phyloP scores from a whole-genome alignment of 2,797 vertebrate species.

The Falco peregrinus region DNA sequence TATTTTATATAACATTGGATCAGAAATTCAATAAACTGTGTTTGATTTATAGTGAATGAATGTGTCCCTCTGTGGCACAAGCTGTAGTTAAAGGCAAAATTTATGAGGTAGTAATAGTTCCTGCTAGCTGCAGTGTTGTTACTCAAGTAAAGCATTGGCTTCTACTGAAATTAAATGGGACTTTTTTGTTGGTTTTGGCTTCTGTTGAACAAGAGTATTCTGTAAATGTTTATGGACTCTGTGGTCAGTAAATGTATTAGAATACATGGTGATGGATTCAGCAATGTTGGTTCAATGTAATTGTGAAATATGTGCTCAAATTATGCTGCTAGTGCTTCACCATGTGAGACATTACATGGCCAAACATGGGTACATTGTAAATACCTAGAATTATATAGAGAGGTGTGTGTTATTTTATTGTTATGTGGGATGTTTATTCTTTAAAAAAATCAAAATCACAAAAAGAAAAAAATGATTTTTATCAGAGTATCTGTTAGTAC shows the following conservation, averaged over 20 bases:
- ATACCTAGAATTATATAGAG: conserved; percentile 52
- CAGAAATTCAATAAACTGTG: neutral
- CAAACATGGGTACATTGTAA: conserved; percentile 61
- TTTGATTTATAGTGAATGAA: conserved; percentile 24
- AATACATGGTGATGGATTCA: conserved; percentile 38
- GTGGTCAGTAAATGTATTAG: conserved; percentile 40
- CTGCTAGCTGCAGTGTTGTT: conserved; percentile 9
- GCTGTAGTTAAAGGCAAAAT: conserved; percentile 43
- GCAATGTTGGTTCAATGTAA: conserved; percentile 38
- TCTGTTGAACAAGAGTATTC: conserved; percentile 49
- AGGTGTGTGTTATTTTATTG: conserved; percentile 9
- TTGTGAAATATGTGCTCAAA: conserved; percentile 54
- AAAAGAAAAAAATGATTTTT: neutral
- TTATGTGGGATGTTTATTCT: conserved; percentile 9
- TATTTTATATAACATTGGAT: conserved; percentile 13
- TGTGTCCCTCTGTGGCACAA: neutral
- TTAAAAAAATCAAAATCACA: neutral
- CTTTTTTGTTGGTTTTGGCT: conserved; percentile 46
- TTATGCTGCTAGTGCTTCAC: conserved; percentile 44
- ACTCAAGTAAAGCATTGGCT: conserved; percentile 49
- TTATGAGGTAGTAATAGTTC: conserved; percentile 22
- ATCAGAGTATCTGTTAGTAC: neutral
- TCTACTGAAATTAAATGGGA: conserved; percentile 42
- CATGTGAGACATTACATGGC: neutral
- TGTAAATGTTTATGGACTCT: conserved; percentile 52